Percentiles rank a stretch among this genome's conserved stretches.
These are phyloP conservation scores for Perca fluviatilis DNA, from an alignment of 2,113 vertebrate genomes.

Conservation along the genomic window DNA sequence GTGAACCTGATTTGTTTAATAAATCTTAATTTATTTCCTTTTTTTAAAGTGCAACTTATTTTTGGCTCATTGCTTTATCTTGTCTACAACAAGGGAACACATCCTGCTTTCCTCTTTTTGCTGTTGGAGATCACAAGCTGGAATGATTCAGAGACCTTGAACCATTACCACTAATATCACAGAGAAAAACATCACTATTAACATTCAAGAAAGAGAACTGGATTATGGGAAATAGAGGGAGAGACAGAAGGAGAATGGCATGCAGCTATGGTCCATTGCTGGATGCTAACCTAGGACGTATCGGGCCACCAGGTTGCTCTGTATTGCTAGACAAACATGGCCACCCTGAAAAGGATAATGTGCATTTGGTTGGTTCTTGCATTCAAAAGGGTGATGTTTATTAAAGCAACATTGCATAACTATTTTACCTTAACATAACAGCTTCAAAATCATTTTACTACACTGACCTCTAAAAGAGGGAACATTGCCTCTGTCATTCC, in stretches of 20 bases:
- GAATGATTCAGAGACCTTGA: background rate
- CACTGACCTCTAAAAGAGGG: too few species aligned
- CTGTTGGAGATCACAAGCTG: background rate
- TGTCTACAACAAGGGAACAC: background rate
- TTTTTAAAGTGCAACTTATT: background rate
- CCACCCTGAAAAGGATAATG: background rate
- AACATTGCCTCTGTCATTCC: too few species aligned
- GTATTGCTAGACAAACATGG: background rate
- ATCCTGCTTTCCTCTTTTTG: background rate
- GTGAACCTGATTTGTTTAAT: too few species aligned
- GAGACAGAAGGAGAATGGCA: background rate
- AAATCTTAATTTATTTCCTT: background rate
- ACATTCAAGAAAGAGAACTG: background rate
- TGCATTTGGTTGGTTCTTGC: background rate
- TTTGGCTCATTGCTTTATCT: background rate
- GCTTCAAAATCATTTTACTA: too few species aligned
- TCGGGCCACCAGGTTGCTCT: background rate
- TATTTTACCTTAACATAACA: too few species aligned
- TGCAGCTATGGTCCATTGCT: background rate
- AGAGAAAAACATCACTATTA: background rate
- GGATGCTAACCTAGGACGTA: background rate
- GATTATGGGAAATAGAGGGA: background rate
- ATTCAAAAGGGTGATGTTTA: background rate
- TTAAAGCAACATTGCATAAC: background rate
- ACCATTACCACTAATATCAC: background rate